A percentile compares a stretch with the other conserved stretches of the same genome.
These are phyloP conservation scores for Manduca sexta DNA, from an alignment of 1,140 invertebrate genomes.

Conservation along the genomic window DNA sequence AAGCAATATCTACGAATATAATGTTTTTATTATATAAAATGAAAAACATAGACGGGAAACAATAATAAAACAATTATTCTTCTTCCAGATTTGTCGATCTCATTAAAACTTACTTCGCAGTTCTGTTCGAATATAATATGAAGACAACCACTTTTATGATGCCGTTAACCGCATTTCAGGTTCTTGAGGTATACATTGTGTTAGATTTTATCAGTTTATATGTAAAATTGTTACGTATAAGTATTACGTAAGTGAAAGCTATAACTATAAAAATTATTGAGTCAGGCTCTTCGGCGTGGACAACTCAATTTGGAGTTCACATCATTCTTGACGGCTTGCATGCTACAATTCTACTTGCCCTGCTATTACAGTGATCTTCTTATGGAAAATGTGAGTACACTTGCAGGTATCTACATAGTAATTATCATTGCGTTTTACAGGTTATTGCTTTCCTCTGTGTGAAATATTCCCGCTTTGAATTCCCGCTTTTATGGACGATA, in stretches of 20 bases:
- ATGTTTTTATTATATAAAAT: too few relatives aligned
- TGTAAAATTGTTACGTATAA: too few relatives aligned
- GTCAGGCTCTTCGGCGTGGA: conserved; percentile 25
- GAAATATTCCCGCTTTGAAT: too few relatives aligned
- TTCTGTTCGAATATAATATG: conserved; percentile 38
- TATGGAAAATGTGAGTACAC: conserved; percentile 31
- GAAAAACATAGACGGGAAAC: too few relatives aligned
- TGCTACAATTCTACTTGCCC: conserved; percentile 33
- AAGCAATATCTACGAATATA: too few relatives aligned
- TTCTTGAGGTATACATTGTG: conserved; percentile 29
- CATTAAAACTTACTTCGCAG: conserved; percentile 25
- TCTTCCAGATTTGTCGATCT: conserved; percentile 22
- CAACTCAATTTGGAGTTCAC: conserved; percentile 35
- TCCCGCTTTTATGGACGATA: too few relatives aligned
- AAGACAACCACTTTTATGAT: conserved; percentile 36
- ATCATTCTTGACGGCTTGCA: conserved; percentile 27
- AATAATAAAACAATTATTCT: too few relatives aligned
- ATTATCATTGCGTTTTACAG: too few relatives aligned
- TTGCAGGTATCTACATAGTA: too few relatives aligned
- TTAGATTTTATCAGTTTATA: neutral
- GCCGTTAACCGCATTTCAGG: conserved; percentile 34
- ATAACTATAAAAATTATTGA: conserved; percentile 10
- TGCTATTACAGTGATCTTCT: conserved; percentile 46
- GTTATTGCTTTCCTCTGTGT: too few relatives aligned
- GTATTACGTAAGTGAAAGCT: too few relatives aligned